Conservation (phyloP, 1,140 invertebrate genomes). For the Maniola jurtina region DNA sequence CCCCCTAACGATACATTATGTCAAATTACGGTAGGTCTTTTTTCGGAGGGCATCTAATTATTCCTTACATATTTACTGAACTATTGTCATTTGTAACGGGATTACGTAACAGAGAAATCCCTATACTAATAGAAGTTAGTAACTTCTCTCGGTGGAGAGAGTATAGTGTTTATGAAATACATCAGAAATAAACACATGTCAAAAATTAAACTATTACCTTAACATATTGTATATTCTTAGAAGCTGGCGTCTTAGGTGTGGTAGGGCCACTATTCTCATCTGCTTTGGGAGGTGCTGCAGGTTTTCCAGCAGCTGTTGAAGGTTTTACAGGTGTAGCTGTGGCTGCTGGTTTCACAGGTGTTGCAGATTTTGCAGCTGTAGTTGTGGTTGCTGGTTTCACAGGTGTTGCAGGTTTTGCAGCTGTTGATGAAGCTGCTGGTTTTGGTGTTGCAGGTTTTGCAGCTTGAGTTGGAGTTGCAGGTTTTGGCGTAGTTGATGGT, state of each 20-base stretch:
- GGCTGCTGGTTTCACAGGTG: neutral
- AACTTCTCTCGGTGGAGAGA: too few species aligned
- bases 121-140: too few species aligned
- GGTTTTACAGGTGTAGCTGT: neutral
- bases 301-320: neutral
- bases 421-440: neutral
- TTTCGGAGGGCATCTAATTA: too few species aligned
- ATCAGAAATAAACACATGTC: too few species aligned
- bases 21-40: too few species aligned
- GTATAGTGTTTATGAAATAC: too few species aligned
- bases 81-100: too few species aligned
- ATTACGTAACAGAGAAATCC: too few species aligned
- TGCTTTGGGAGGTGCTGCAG: slow-evolving; percentile 1
- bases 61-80: too few species aligned
- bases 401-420: neutral
- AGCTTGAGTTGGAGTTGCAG: neutral
- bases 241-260: slow-evolving; percentile 18
- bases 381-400: neutral
- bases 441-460: neutral
- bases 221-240: slow-evolving; percentile 33
- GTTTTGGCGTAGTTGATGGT: neutral
- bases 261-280: slow-evolving; percentile 9
- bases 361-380: neutral
- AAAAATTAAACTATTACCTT: slow-evolving; percentile 31
- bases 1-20: too few species aligned